Evolutionary conservation across 2,888 invertebrate genomes (phyloP), one percentile per base, ranked within the genome.

Genomic region (Saturnia pavonia): DNA sequence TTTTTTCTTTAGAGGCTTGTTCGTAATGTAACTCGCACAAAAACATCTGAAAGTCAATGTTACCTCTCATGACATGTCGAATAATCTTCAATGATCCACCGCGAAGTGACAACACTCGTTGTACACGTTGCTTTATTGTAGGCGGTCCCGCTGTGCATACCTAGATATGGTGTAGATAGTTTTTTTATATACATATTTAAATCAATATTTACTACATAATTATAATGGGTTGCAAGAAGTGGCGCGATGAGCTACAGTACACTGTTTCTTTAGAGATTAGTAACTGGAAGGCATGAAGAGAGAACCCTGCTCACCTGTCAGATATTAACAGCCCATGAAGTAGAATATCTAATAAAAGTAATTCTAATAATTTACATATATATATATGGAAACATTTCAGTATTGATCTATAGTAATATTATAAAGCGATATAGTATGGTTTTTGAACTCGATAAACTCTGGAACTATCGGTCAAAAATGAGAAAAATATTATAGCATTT

Each of bases 71-170:
- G 67, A 99, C 97, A 86, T 97, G 98, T 74, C 98, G 95, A 75
- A 99, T 98, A 11, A 98, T 98, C 92, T 98, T 98, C 78, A 99
- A 95, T 0, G 99, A 98, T 2, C 98, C 98, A 51, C 98, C 97
- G 72, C 99, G 95, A 79, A 99, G 95, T 78, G 98, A 98, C 66
- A 99, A 91, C 77, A 99, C 98, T 83, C 98, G 96, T 75, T 97
- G 95, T 0, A 99, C 97, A 72, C 98, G 94, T 84, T 98, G 97
- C 85, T 98, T 98, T 51, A 98, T 95, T 0, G 94, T 84, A 0
- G 96, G 94, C 22, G 96, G 96, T 7, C 97, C 96, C 14, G 96
- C 96, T 72, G 95, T 96, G 79, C 96, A 96, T 34, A 95, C 95
- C 94, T 94, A 72, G 8, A 54, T 25, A 68, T 43, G 22, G 8